Base-by-base conservation (phyloP, 2,113 vertebrate species). In the Ictidomys tridecemlineatus region DNA sequence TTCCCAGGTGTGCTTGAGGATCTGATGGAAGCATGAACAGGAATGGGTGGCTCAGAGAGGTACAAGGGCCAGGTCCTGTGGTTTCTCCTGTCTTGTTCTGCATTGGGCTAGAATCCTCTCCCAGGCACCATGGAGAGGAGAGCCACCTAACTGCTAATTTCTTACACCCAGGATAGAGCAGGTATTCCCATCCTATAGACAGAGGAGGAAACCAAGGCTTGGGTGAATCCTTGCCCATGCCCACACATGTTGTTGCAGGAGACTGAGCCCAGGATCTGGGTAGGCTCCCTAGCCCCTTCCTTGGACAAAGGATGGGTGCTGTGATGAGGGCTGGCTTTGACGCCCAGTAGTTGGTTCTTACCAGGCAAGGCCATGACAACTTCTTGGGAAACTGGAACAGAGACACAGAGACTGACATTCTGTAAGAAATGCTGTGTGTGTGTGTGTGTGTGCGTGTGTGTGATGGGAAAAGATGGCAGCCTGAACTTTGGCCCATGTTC, bases 351-450 rank as follows among this genome's bases (percentile, higher is more conserved):
- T 82, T 74, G 42, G 24, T 94, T 73, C 37, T 92, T 63, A 79
- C 17, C 56, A 85, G 70, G 42, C 73, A 65, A 53, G 37, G 39
- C 70, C 45, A 74, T 34, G 86, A 63, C 48, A 91, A 12, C 63
- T 24, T 89, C 63, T 91, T 28, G 61, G n/a, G 58, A 93, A 94
- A 61, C n/a, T 74, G 17, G 87, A 92, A 85, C 4, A 61, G 14
- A 34, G 14, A 24, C 18, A 85, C 4, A 61, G 14, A 34, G 14
- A 24, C 18, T 37, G 42, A 58, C 70, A 26, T 85, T 96, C 87
- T 83, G 26, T 26, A 30, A 89, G 39, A 65, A 58, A 16, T 72
- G 48, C 16, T 42, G 53, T 56, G 17, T 56, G 53, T 56, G 17
- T 42, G 42, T 42, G 53, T 53, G 53, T 53, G 53, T 17, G 42